Evolutionary conservation across 1,140 invertebrate genomes (phyloP), one percentile per base, ranked within the genome.

Genomic region (Atta cephalotes): DNA sequence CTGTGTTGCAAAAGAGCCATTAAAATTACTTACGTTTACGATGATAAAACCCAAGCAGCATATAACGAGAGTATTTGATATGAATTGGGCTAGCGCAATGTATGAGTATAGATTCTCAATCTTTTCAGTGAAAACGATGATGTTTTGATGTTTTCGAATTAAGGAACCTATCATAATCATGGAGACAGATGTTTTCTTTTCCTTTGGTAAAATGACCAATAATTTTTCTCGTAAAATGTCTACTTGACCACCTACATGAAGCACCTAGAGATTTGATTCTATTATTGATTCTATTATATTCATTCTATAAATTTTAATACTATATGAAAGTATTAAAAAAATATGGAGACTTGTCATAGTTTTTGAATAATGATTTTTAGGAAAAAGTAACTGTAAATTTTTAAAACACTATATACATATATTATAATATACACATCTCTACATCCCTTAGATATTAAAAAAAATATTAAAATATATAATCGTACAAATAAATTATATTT

Each of bases 1-100:
- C 10, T 39, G 6, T 45, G 1, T 10, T 68, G 25, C 28, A 9
- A 45, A 12, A 35, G n/a, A n/a, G 21, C 3, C 16, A 28, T 49
- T 31, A 45, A 25, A 60, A n/a, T 39, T 79, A 90, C 88, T 90
- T 72, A 90, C 89, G 14, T 74, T 53, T 16, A 81, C 76, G 21
- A 88, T 77, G 35, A 88, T 28, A 28, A 90, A 88, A 28, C 88
- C 88, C 9, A 85, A 35, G 18, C 74, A 90, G n/a, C 88, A 90
- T 10, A 80, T 82, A 21, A 78, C 70, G 10, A 90, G 0, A 9
- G 76, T 90, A 16, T 90, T 88, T 1, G 80, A 85, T 10, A 90
- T 2, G 16, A 90, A 80, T 62, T 90, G 89, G 4, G 68, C 63
- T 3, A 90, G 35, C 2, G 85, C 74, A 14, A 90, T 89, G 14